Evolutionary conservation across 2,888 invertebrate species (phyloP).

Genomic region (Coelinius sp.): DNA sequence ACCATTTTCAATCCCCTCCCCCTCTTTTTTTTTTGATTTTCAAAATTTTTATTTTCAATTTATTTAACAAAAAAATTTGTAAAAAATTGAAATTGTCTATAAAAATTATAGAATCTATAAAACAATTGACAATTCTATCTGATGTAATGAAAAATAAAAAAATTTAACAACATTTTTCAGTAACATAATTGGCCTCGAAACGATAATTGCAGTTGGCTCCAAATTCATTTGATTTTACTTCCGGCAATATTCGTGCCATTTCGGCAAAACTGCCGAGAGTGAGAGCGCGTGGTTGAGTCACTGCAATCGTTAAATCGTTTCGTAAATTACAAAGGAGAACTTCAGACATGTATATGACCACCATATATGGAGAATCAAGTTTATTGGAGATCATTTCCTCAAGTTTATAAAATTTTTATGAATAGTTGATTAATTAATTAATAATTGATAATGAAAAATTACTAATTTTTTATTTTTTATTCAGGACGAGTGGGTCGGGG

Average conservation of each 20-base stretch:
- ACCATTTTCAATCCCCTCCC: too few relatives aligned
- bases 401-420: not conserved
- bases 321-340: slow-evolving; percentile 19
- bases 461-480: too few relatives aligned
- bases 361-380: not conserved
- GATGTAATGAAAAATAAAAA: not conserved
- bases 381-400: not conserved
- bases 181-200: not conserved
- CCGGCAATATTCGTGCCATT: slow-evolving; percentile 21
- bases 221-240: slow-evolving; percentile 20
- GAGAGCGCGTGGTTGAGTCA: not conserved
- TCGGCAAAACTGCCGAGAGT: slow-evolving; percentile 8
- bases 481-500: too few relatives aligned
- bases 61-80: not conserved
- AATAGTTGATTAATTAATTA: not conserved
- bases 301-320: slow-evolving; percentile 5
- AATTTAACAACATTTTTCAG: not conserved
- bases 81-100: not conserved
- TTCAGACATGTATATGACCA: not conserved
- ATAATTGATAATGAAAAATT: too few relatives aligned
- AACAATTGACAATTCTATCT: not conserved
- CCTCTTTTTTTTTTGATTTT: too few relatives aligned
- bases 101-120: not conserved
- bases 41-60: too few relatives aligned
- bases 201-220: slow-evolving; percentile 8